Evolutionary conservation across 2,888 invertebrate species (phyloP).

Genomic region (Heliconius charithonia): DNA sequence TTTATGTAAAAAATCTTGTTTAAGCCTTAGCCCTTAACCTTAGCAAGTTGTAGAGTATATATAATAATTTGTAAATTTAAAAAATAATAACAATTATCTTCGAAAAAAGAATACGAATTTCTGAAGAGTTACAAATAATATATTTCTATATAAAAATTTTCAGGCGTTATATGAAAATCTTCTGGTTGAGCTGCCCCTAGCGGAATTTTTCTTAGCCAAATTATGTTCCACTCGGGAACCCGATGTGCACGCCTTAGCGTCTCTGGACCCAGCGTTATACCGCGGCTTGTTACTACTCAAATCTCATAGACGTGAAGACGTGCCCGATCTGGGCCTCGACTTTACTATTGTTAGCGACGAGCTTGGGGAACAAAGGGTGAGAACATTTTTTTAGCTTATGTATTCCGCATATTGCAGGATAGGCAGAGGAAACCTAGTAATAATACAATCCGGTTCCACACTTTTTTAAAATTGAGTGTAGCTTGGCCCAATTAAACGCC

Average conservation of each 20-base stretch:
- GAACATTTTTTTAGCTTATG: constrained; percentile 38
- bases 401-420: background rate
- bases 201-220: constrained; percentile 94
- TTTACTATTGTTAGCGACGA: constrained; percentile 96
- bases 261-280: constrained; percentile 96
- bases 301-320: constrained; percentile 91
- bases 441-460: too few relatives aligned
- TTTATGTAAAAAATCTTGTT: too few relatives aligned
- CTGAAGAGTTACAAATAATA: too few relatives aligned
- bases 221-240: constrained; percentile 90
- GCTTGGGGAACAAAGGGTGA: constrained; percentile 92
- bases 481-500: too few relatives aligned
- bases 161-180: constrained; percentile 97
- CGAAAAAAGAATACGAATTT: too few relatives aligned
- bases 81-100: too few relatives aligned
- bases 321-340: constrained; percentile 94
- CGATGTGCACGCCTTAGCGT: constrained; percentile 96
- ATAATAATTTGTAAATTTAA: background rate
- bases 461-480: too few relatives aligned
- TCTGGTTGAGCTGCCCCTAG: constrained; percentile 96
- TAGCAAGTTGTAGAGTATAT: background rate
- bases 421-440: too few relatives aligned
- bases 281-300: constrained; percentile 94
- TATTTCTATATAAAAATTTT: background rate
- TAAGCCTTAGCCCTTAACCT: too few relatives aligned